Conservation (phyloP, 1,140 invertebrate genomes). For the Neodiprion pinetum region DNA sequence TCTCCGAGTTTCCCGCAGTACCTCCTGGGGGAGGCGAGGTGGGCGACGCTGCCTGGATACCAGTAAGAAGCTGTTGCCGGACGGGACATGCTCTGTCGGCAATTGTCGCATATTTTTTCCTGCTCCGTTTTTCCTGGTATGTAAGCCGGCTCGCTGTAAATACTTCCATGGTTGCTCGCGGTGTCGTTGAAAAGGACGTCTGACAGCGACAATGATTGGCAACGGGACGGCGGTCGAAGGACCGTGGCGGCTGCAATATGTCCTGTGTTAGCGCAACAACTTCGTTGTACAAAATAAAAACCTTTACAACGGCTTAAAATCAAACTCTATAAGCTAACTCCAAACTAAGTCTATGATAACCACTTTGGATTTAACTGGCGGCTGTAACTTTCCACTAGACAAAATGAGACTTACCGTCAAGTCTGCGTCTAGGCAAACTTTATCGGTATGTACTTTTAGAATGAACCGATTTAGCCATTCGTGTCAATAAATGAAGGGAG, state of each 20-base stretch:
- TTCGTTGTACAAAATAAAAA: constrained; percentile 31
- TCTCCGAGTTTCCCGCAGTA: constrained; percentile 60
- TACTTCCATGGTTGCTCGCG: constrained; percentile 74
- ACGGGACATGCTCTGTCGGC: constrained; percentile 73
- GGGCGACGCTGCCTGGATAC: constrained; percentile 62
- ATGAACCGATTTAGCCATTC: too few relatives aligned
- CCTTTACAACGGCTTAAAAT: not conserved
- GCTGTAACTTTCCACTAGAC: constrained; percentile 15
- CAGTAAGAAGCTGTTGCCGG: constrained; percentile 72
- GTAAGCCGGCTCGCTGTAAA: constrained; percentile 84
- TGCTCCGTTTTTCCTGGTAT: constrained; percentile 67
- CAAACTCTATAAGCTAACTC: constrained; percentile 8
- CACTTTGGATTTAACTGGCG: constrained; percentile 16
- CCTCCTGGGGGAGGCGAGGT: constrained; percentile 56
- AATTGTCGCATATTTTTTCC: constrained; percentile 80
- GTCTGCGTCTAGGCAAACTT: too few relatives aligned
- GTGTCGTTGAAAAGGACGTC: constrained; percentile 72
- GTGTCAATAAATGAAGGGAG: too few relatives aligned
- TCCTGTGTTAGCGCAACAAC: constrained; percentile 47
- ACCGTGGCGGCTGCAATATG: constrained; percentile 48
- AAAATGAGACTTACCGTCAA: too few relatives aligned
- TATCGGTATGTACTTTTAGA: too few relatives aligned
- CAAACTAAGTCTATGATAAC: not conserved
- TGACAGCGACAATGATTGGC: constrained; percentile 74
- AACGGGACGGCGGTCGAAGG: constrained; percentile 62